Conservation (phyloP, 1,140 invertebrate genomes). For the Eriocheir sinensis region DNA sequence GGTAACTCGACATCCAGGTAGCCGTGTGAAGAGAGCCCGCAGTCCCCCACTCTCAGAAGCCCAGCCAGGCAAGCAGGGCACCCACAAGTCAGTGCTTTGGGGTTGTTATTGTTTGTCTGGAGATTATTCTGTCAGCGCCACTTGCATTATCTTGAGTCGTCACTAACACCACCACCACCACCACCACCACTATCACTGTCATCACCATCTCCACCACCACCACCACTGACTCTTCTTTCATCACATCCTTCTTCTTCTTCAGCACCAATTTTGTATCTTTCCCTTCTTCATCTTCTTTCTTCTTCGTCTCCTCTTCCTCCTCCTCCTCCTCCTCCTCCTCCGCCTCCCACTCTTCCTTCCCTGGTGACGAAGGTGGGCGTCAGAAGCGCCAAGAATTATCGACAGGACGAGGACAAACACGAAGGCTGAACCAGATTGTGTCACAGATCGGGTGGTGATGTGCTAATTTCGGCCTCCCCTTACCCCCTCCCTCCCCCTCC, state of each 20-base stretch:
- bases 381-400: constrained; percentile 41
- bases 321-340: not conserved
- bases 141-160: not conserved
- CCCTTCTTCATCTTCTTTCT: not conserved
- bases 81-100: not conserved
- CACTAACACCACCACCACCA: not conserved
- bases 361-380: constrained; percentile 9
- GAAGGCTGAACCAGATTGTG: constrained; percentile 39
- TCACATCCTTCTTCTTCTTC: not conserved
- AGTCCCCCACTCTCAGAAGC: not conserved
- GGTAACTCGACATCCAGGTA: not conserved
- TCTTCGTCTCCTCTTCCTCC: not conserved
- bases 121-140: not conserved
- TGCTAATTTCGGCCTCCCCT: not conserved
- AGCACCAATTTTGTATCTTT: no score
- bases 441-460: constrained; percentile 37
- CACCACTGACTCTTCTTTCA: not conserved
- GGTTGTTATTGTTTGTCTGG: not conserved
- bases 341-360: not conserved
- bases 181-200: not conserved
- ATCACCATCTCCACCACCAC: not conserved
- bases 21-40: no score
- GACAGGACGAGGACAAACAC: constrained; percentile 2
- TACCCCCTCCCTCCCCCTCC: not conserved
- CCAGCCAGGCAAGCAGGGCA: not conserved